Base-by-base conservation (phyloP, 2,888 invertebrate species). In the Eupelmus urozonus region DNA sequence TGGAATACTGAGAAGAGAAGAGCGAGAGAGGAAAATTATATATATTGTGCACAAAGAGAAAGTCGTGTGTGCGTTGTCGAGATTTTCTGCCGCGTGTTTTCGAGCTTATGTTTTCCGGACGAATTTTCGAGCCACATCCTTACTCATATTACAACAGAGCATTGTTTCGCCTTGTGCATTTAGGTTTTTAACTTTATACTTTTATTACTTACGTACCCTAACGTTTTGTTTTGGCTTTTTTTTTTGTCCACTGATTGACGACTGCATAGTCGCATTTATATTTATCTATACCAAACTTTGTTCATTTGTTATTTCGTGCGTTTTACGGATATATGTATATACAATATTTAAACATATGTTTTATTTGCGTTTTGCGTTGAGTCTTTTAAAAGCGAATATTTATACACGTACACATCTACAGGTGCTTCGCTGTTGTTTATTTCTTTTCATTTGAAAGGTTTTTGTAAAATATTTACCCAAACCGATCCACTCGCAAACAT, bases 401-500 rank as follows among this genome's bases (percentile, higher is more conserved):
- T 18, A 62, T 49, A 34, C 62, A 34, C 23, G 55, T 73, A 53
- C 63, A 34, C 9, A 34, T 34, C 3, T 34, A 5, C 9, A 25
- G 73, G 73, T 73, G 73, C 73, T 73, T 49, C 34, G 42, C 57
- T 23, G 57, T 73, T 57, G 13, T 45, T 45, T 69, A 42, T 51
- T 65, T 34, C n/a, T n/a, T 63, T 23, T 27, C 7, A 20, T 20
- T 29, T 1, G 7, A 42, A 53, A 53, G 5, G 18, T 20, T 20
- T 16, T 55, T 20, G 27, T 60, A 27, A 57, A 53, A 23, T 45
- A 49, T 27, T 7, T 34, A 34, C 9, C 3, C n/a, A n/a, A n/a
- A n/a, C n/a, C n/a, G n/a, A n/a, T n/a, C n/a, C n/a, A n/a, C n/a
- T n/a, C n/a, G n/a, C n/a, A n/a, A n/a, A n/a, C n/a, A 7, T 16